phyloP scores from a whole-genome alignment of 2,888 invertebrate genomes.

The Archips crataeganus region DNA sequence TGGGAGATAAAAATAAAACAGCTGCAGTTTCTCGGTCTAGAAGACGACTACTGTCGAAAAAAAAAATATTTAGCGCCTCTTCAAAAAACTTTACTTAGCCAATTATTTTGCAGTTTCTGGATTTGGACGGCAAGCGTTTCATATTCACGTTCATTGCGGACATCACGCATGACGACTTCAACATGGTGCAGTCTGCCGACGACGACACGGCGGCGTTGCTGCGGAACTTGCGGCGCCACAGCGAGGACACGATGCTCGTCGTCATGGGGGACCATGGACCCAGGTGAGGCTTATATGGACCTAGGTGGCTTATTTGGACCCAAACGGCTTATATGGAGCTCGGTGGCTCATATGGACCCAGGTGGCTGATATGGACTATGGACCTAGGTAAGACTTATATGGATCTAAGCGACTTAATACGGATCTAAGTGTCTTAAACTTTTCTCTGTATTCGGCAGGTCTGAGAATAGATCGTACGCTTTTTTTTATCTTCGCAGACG shows the following conservation, averaged over 20 bases:
- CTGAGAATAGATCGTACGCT: no score
- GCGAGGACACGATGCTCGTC: constrained; percentile 93
- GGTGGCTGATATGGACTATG: not conserved
- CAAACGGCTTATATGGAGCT: not conserved
- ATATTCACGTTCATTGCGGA: constrained; percentile 95
- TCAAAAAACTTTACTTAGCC: no score
- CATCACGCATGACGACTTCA: constrained; percentile 94
- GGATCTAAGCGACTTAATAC: not conserved
- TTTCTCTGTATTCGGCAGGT: no score
- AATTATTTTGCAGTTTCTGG: constrained; percentile 61
- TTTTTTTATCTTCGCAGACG: no score
- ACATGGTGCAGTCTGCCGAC: constrained; percentile 92
- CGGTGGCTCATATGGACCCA: not conserved
- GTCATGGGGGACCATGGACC: constrained; percentile 98
- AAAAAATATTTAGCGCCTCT: no score
- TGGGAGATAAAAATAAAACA: no score
- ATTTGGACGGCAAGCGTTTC: constrained; percentile 87
- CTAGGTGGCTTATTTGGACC: not conserved
- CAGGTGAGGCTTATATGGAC: constrained; percentile 82
- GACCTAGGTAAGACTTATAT: not conserved
- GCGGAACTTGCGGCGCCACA: constrained; percentile 86
- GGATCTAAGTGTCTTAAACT: not conserved
- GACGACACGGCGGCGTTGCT: constrained; percentile 89
- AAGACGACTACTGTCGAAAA: no score
- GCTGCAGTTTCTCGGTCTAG: no score